A percentile compares a stretch with the other conserved stretches of the same genome.
Evolutionary conservation across 2,113 vertebrate genomes (phyloP).

Genomic region (Phalacrocorax pelagicus): DNA sequence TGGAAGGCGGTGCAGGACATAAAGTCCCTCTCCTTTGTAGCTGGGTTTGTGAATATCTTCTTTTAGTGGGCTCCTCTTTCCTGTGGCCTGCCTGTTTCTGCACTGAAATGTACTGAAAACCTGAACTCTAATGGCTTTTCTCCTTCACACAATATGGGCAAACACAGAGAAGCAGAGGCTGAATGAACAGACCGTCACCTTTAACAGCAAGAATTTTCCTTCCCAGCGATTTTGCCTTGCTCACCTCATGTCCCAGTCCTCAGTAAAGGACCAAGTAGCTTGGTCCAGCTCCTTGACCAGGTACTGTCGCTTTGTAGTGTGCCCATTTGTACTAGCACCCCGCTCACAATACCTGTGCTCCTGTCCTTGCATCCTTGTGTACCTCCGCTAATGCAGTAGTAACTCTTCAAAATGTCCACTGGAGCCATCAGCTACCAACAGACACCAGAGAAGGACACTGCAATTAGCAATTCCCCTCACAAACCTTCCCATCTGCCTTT

Average conservation of each 20-base stretch:
- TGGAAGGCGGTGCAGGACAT: not conserved
- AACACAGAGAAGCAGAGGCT: not conserved
- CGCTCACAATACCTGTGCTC: accelerated
- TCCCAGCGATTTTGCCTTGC: not conserved
- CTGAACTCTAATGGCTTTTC: not conserved
- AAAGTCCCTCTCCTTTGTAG: not conserved
- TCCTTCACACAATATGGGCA: not conserved
- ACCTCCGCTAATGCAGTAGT: not conserved
- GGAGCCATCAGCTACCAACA: not conserved
- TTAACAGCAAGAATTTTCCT: not conserved
- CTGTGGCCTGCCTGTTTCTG: not conserved
- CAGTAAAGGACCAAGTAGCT: not conserved
- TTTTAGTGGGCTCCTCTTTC: not conserved
- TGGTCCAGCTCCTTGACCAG: not conserved
- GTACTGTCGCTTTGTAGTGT: not conserved
- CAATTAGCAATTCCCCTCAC: not conserved
- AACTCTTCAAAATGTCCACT: not conserved
- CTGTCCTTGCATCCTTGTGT: not conserved
- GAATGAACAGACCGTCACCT: not conserved
- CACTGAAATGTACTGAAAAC: not conserved
- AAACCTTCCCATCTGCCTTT: not conserved
- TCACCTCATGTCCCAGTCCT: not conserved
- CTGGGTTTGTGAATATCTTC: not conserved
- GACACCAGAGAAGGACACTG: not conserved
- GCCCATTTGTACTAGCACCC: not conserved